A percentile compares a stretch with the other conserved stretches of the same genome.
These are phyloP conservation scores for Psilopogon haemacephalus DNA, from an alignment of 2,113 vertebrate genomes.

Conservation along the genomic window DNA sequence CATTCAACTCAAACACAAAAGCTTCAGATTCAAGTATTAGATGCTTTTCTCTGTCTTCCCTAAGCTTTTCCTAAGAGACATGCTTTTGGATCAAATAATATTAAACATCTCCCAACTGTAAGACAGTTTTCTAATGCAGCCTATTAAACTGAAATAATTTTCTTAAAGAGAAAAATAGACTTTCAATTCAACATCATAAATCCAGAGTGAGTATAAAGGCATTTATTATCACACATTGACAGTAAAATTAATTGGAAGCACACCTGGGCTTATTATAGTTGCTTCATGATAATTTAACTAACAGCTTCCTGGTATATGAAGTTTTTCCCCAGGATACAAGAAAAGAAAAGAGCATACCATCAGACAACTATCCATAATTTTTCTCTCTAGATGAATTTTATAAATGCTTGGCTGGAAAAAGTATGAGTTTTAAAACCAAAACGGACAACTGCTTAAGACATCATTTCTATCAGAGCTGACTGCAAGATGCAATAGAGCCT, in stretches of 20 bases:
- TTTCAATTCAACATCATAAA: neutral
- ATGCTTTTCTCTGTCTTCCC: neutral
- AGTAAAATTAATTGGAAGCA: neutral
- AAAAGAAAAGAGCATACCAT: neutral
- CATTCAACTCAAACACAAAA: neutral
- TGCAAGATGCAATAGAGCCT: neutral
- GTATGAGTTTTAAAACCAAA: neutral
- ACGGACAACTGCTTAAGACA: neutral
- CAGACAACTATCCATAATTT: neutral
- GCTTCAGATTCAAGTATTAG: neutral
- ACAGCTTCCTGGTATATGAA: neutral
- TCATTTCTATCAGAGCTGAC: neutral
- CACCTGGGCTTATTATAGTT: neutral
- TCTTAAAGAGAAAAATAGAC: neutral
- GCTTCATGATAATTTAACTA: neutral
- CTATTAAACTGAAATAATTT: neutral
- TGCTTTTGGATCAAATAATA: neutral
- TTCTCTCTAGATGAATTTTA: neutral
- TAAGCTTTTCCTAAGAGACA: neutral
- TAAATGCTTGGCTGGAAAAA: neutral
- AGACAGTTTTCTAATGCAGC: neutral
- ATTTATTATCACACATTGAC: neutral
- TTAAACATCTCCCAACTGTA: neutral
- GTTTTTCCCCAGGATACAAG: neutral
- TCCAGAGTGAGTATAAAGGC: neutral